Conservation (phyloP, 2,797 vertebrate species). For the Fratercula arctica region DNA sequence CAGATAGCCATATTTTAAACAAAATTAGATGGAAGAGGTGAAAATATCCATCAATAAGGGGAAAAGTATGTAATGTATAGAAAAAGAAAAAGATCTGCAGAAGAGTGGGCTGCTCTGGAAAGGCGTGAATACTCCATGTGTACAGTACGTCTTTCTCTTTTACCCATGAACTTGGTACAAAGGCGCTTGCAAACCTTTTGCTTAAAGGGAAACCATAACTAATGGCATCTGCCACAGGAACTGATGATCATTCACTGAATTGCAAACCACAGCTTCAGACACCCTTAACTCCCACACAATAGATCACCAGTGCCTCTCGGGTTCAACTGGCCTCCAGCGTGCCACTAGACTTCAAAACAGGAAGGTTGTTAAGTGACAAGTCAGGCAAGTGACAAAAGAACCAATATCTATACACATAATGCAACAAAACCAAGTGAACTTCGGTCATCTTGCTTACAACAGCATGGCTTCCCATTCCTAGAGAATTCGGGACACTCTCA, state of each 20-base stretch:
- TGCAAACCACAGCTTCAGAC: not conserved
- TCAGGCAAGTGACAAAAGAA: slow-evolving; percentile 33
- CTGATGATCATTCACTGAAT: slow-evolving; percentile 23
- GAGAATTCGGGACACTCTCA: not conserved
- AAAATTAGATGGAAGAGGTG: not conserved
- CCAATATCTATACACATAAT: not conserved
- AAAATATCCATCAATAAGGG: not conserved
- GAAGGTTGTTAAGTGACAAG: not conserved
- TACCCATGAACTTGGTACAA: not conserved
- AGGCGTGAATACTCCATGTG: not conserved
- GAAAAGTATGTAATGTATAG: not conserved
- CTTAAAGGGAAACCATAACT: slow-evolving; percentile 27
- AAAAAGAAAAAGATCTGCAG: not conserved
- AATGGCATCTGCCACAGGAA: slow-evolving; percentile 16
- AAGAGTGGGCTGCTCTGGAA: not conserved
- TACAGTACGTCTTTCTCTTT: not conserved
- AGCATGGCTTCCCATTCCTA: not conserved
- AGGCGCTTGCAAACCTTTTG: not conserved
- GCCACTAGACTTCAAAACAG: not conserved
- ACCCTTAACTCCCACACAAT: not conserved
- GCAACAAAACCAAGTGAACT: slow-evolving; percentile 16
- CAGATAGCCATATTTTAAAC: not conserved
- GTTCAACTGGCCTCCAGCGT: not conserved
- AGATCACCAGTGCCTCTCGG: not conserved
- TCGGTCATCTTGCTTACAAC: not conserved